Percentiles rank a stretch among this genome's conserved stretches.
These are phyloP conservation scores for Urocitellus parryii DNA, from an alignment of 2,113 vertebrate genomes.

Conservation along the genomic window DNA sequence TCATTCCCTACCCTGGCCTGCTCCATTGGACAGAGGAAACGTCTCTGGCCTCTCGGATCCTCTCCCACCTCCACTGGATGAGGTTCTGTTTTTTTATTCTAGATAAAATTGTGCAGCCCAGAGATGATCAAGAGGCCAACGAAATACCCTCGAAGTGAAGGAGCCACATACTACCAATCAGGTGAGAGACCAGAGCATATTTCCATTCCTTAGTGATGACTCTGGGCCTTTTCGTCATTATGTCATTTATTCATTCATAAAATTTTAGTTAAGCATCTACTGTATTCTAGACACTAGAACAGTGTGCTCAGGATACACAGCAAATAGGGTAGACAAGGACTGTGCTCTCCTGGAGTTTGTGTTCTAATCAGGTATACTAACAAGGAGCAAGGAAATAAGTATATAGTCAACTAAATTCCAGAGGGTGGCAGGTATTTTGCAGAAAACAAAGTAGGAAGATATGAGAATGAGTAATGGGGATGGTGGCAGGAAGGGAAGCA, in stretches of 20 bases:
- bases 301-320: not conserved
- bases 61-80: not conserved
- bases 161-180: not conserved
- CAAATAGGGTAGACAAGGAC: not conserved
- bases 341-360: not conserved
- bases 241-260: not conserved
- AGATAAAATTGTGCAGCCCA: not conserved
- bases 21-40: not conserved
- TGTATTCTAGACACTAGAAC: not conserved
- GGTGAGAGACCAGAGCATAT: not conserved
- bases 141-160: not conserved
- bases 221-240: not conserved
- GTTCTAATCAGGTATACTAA: not conserved
- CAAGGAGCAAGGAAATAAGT: not conserved
- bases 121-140: rapidly evolving
- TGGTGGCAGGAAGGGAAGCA: not conserved
- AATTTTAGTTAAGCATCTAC: not conserved
- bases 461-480: not conserved
- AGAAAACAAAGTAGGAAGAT: not conserved
- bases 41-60: not conserved
- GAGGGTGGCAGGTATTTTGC: not conserved
- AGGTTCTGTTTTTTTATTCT: not conserved
- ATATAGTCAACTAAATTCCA: not conserved
- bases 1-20: not conserved
- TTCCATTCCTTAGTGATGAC: not conserved